Percentiles rank a stretch among this genome's conserved stretches.
phyloP scores from a whole-genome alignment of 2,113 vertebrate genomes.

The Dicentrarchus labrax region DNA sequence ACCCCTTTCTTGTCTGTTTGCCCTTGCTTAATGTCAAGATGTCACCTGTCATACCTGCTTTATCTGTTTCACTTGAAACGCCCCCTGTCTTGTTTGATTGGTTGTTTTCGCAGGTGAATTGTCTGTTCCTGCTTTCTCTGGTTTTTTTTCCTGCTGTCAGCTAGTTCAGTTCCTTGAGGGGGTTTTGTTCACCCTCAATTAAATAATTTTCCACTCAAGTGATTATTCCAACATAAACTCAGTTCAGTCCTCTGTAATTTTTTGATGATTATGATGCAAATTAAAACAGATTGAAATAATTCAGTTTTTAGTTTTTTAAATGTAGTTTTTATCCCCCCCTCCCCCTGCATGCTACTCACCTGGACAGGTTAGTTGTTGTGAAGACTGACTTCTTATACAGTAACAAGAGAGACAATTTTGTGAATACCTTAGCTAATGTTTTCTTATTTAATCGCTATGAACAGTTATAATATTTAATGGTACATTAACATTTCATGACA shows the following conservation, averaged over 20 bases:
- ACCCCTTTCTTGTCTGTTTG: slow-evolving; percentile 62
- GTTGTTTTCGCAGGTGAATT: slow-evolving; percentile 73
- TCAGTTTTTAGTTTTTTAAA: background rate
- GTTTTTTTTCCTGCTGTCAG: slow-evolving; percentile 56
- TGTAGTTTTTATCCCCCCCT: no score
- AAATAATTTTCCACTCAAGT: slow-evolving; percentile 66
- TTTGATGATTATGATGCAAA: slow-evolving; percentile 7
- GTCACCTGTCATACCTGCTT: slow-evolving; percentile 83
- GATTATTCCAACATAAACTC: slow-evolving; percentile 24
- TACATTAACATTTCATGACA: background rate
- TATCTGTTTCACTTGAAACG: slow-evolving; percentile 80
- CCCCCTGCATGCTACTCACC: background rate
- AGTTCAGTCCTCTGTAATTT: slow-evolving; percentile 4
- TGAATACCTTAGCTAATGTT: background rate
- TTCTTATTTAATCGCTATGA: background rate
- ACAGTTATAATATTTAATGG: background rate
- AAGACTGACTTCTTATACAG: background rate
- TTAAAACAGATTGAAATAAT: background rate
- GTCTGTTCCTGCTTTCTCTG: slow-evolving; percentile 35
- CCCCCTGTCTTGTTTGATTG: slow-evolving; percentile 79
- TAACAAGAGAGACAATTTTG: background rate
- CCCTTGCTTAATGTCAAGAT: slow-evolving; percentile 80
- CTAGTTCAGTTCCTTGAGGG: slow-evolving; percentile 65
- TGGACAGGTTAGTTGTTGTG: background rate
- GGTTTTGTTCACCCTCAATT: slow-evolving; percentile 60